Evolutionary conservation across 2,113 vertebrate species (phyloP).

Genomic region (Elgaria multicarinata): DNA sequence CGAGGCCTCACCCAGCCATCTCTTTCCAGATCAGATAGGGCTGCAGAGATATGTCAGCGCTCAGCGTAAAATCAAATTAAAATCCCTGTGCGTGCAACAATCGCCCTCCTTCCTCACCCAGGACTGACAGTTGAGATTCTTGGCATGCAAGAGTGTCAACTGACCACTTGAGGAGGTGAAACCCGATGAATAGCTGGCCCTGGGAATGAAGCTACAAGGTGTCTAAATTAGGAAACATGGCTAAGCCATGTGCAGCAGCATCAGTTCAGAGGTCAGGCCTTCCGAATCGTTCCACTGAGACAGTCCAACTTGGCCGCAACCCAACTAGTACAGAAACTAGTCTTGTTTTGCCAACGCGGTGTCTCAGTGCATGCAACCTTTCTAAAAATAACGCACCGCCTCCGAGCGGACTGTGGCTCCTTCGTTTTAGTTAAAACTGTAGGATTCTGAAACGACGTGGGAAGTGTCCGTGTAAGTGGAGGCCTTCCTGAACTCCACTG

Average conservation of each 20-base stretch:
- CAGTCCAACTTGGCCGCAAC: slow-evolving; percentile 50
- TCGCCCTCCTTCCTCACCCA: neutral
- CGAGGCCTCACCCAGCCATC: neutral
- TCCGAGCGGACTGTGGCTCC: neutral
- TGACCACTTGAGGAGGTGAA: slow-evolving; percentile 48
- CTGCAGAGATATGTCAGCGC: slow-evolving; percentile 31
- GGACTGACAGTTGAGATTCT: slow-evolving; percentile 47
- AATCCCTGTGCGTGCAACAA: neutral
- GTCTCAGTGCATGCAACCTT: slow-evolving; percentile 1
- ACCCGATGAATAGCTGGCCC: slow-evolving; percentile 41
- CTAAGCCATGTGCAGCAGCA: slow-evolving; percentile 49
- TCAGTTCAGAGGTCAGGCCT: slow-evolving; percentile 41
- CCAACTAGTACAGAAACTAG: slow-evolving; percentile 30
- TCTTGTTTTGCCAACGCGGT: slow-evolving; percentile 43
- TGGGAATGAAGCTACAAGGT: slow-evolving; percentile 44
- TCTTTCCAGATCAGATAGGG: slow-evolving; percentile 35
- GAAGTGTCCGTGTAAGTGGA: neutral
- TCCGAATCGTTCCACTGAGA: slow-evolving; percentile 37
- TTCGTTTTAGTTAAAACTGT: neutral
- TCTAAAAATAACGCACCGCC: slow-evolving; percentile 46
- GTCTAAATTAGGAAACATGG: slow-evolving; percentile 54
- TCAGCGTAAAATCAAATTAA: slow-evolving; percentile 55
- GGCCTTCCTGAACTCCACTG: neutral
- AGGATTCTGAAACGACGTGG: slow-evolving; percentile 27
- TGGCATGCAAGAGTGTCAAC: slow-evolving; percentile 14